These are phyloP conservation scores for Leptopilina syphax DNA, from an alignment of 2,888 invertebrate species.

Conservation along the genomic window DNA sequence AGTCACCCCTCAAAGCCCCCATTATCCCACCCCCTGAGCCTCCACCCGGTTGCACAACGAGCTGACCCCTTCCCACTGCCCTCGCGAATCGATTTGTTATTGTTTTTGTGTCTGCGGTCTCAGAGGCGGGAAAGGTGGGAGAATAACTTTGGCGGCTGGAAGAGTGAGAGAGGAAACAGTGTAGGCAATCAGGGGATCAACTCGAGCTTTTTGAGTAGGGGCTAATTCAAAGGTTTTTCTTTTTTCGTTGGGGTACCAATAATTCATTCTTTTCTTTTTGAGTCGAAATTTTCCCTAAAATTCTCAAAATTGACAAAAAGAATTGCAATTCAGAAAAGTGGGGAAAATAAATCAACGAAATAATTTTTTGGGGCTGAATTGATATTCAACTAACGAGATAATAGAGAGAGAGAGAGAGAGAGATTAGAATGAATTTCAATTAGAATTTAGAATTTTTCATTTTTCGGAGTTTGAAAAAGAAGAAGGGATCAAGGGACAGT, in stretches of 20 bases:
- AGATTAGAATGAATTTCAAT: conserved; percentile 7
- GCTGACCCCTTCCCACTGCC: conserved; percentile 70
- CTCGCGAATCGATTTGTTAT: conserved; percentile 76
- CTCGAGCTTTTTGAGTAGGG: conserved; percentile 32
- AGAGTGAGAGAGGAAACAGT: no score
- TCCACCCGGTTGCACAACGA: conserved; percentile 58
- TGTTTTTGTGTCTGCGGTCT: conserved; percentile 76
- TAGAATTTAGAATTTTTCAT: no score
- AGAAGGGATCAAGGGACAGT: conserved; percentile 48
- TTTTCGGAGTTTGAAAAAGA: conserved; percentile 26
- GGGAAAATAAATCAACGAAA: no score
- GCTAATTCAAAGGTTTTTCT: conserved; percentile 35
- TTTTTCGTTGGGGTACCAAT: conserved; percentile 36
- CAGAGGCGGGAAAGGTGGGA: conserved; percentile 64
- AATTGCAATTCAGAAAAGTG: no score
- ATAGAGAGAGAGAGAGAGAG: background rate
- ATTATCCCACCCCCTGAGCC: conserved; percentile 46
- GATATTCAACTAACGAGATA: no score
- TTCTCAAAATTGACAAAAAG: no score
- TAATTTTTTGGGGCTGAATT: no score
- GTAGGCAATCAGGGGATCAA: conserved; percentile 45
- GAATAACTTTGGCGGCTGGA: conserved; percentile 55
- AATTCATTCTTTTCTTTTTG: background rate
- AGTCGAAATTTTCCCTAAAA: no score
- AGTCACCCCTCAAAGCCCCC: conserved; percentile 54